A percentile compares a stretch with the other conserved stretches of the same genome.
These are phyloP conservation scores for Papilio protenor DNA, from an alignment of 2,888 invertebrate genomes.

Conservation along the genomic window DNA sequence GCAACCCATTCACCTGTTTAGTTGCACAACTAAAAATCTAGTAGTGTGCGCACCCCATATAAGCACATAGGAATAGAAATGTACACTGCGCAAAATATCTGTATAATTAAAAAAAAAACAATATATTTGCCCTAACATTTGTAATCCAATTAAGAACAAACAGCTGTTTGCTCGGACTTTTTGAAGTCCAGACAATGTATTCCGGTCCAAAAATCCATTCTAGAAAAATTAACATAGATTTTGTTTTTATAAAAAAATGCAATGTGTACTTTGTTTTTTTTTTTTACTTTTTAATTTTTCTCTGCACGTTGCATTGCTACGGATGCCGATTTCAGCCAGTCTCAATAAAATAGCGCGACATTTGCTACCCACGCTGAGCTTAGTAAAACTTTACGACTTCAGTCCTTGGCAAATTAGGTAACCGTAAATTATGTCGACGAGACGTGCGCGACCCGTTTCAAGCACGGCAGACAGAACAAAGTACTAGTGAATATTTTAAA, in stretches of 20 bases:
- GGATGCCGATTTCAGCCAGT: not conserved
- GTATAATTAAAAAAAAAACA: too few relatives aligned
- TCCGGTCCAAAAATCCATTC: not conserved
- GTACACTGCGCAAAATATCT: not conserved
- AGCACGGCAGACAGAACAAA: conserved; percentile 26
- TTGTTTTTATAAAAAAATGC: not conserved
- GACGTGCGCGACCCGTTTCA: conserved; percentile 41
- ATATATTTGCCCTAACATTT: too few relatives aligned
- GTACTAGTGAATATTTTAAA: conserved; percentile 29
- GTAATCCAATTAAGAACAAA: not conserved
- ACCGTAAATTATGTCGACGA: conserved; percentile 39
- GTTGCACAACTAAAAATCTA: too few relatives aligned
- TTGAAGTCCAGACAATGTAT: not conserved
- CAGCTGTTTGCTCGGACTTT: not conserved
- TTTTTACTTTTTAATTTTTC: not conserved
- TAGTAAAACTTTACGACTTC: conserved; percentile 35
- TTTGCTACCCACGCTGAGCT: conserved; percentile 42
- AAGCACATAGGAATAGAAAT: too few relatives aligned
- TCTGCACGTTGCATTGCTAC: not conserved
- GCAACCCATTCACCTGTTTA: too few relatives aligned
- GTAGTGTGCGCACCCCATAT: too few relatives aligned
- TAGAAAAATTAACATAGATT: not conserved
- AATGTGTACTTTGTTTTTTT: not conserved
- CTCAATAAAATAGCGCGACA: conserved; percentile 14
- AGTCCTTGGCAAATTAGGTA: conserved; percentile 40